Conservation (phyloP, 2,113 vertebrate genomes). For the Cyphomyrus plagiostoma region DNA sequence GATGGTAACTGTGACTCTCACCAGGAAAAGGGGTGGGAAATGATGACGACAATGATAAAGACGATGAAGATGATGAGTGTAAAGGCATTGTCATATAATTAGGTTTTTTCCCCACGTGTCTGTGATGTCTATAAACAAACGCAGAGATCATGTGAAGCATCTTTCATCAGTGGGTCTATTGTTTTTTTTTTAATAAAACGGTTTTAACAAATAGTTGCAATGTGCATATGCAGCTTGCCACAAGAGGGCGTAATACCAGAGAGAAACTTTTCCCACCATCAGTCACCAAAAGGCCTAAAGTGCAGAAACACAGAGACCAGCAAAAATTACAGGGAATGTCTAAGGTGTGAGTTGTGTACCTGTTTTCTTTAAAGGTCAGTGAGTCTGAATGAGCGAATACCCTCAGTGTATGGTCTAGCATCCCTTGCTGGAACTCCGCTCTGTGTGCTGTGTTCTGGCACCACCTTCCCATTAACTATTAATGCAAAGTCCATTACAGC, state of each 20-base stretch:
- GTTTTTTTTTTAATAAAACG: neutral
- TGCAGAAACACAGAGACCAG: neutral
- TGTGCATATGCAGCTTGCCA: neutral
- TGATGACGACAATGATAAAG: neutral
- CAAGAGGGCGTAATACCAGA: neutral
- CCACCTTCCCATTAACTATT: slow-evolving; percentile 12
- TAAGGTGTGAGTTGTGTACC: neutral
- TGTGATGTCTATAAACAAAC: neutral
- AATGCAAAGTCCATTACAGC: slow-evolving; percentile 19
- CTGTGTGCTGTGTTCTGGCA: neutral
- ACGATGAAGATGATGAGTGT: neutral
- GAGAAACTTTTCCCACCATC: neutral
- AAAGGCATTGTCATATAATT: neutral
- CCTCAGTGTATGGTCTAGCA: neutral
- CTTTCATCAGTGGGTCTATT: neutral
- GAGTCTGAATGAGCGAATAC: neutral
- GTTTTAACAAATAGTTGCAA: neutral
- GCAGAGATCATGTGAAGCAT: neutral
- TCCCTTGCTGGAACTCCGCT: neutral
- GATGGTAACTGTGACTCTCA: neutral
- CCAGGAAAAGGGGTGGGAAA: neutral
- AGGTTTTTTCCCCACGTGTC: neutral
- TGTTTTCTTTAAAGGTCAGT: neutral
- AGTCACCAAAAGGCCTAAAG: neutral
- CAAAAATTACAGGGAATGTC: neutral